Conservation (phyloP, 1,140 invertebrate genomes). For the Sesamia nonagrioides region DNA sequence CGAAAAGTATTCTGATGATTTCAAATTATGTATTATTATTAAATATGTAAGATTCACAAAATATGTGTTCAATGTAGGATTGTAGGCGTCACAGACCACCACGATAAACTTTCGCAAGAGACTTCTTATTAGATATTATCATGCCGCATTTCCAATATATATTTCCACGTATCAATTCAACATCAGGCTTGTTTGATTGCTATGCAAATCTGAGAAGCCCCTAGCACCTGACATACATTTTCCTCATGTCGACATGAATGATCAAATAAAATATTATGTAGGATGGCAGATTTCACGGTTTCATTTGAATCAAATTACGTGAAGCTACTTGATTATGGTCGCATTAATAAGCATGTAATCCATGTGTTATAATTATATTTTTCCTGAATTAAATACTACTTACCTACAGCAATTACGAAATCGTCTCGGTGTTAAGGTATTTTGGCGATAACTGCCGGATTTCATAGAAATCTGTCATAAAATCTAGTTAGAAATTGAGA, state of each 20-base stretch:
- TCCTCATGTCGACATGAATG: slow-evolving; percentile 14
- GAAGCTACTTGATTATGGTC: neutral
- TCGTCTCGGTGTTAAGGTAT: too few species aligned
- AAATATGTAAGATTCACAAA: too few species aligned
- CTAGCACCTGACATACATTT: slow-evolving; percentile 12
- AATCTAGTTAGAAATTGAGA: too few species aligned
- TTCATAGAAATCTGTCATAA: too few species aligned
- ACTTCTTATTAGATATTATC: neutral
- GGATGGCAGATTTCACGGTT: slow-evolving; percentile 1
- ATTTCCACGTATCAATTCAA: slow-evolving; percentile 1
- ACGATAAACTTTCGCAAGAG: neutral
- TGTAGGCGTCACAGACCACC: too few species aligned
- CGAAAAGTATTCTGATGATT: too few species aligned
- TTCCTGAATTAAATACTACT: neutral
- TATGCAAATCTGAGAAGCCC: slow-evolving; percentile 19
- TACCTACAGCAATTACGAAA: neutral
- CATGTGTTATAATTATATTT: neutral
- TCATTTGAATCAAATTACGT: neutral
- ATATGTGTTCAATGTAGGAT: too few species aligned
- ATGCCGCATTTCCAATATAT: neutral
- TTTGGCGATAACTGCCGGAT: too few species aligned
- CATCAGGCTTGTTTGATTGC: slow-evolving; percentile 16
- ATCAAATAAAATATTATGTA: slow-evolving; percentile 11
- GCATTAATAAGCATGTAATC: neutral
- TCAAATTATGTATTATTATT: too few species aligned